A percentile compares a stretch with the other conserved stretches of the same genome.
Evolutionary conservation across 2,797 vertebrate genomes (phyloP).

Genomic region (Rhabdomys pumilio): DNA sequence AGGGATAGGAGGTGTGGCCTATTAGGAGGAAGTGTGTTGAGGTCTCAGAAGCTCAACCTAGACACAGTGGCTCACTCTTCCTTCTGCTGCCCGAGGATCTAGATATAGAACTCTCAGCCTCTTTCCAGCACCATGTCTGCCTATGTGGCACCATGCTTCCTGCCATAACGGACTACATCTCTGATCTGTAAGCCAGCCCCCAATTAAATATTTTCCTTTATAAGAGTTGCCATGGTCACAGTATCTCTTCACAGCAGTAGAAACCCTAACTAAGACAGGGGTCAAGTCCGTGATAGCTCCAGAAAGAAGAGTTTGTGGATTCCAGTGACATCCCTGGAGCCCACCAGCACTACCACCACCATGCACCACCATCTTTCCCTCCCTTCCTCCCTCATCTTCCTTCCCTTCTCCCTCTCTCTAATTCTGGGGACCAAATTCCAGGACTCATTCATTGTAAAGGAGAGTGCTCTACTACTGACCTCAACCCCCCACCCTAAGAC

Average conservation of each 20-base stretch:
- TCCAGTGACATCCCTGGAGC: background rate
- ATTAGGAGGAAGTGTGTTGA: background rate
- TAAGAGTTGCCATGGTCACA: background rate
- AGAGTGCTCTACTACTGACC: background rate
- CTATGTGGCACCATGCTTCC: background rate
- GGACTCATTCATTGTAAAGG: background rate
- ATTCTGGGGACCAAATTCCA: background rate
- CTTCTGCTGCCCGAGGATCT: background rate
- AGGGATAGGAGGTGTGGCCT: background rate
- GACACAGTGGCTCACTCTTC: background rate
- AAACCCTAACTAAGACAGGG: background rate
- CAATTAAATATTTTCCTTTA: background rate
- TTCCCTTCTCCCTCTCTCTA: background rate
- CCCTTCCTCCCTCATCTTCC: background rate
- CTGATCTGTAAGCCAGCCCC: background rate
- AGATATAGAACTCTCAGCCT: background rate
- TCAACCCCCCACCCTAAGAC: background rate
- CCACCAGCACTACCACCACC: background rate
- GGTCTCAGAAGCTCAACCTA: background rate
- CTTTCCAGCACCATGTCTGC: background rate
- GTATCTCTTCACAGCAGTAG: background rate
- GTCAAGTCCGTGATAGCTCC: background rate
- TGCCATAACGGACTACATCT: background rate
- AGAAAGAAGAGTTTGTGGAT: background rate
- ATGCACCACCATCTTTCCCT: background rate